These are phyloP conservation scores for Ophioninae sp. DNA, from an alignment of 2,888 invertebrate genomes.

Conservation along the genomic window DNA sequence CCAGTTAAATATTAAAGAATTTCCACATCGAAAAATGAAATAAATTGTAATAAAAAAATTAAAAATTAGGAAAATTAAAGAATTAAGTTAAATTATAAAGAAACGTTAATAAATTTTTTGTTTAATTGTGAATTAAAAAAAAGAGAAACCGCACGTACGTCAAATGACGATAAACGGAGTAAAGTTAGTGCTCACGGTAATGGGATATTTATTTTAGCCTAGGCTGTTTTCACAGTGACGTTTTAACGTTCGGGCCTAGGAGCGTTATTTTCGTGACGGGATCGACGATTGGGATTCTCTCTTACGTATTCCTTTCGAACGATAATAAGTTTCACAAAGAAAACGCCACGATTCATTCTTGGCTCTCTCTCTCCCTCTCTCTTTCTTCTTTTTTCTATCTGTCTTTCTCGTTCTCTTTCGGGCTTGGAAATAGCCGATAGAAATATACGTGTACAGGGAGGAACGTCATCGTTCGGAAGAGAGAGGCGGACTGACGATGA, in stretches of 20 bases:
- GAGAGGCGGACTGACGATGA: conserved; percentile 61
- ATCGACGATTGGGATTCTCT: neutral
- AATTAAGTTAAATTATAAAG: too few species aligned
- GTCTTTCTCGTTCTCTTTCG: neutral
- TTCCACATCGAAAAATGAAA: too few species aligned
- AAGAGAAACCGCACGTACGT: neutral
- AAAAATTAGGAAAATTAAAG: too few species aligned
- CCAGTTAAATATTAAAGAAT: too few species aligned
- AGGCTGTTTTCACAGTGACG: neutral
- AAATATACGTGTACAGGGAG: conserved; percentile 23
- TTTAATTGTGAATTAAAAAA: too few species aligned
- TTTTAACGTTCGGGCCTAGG: neutral
- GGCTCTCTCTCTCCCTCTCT: neutral
- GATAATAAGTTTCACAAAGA: conserved; percentile 20
- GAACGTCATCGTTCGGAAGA: conserved; percentile 41
- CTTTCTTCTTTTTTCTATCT: neutral
- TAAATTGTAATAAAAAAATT: too few species aligned
- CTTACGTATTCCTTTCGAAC: conserved; percentile 10
- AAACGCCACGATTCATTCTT: conserved; percentile 15
- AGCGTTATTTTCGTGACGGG: neutral
- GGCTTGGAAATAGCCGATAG: conserved; percentile 42
- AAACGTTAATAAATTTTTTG: too few species aligned
- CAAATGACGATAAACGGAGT: neutral
- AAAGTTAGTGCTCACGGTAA: neutral
- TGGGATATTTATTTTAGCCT: neutral